These are phyloP conservation scores for Dromococcyx pavoninus DNA, from an alignment of 2,797 vertebrate species.

Conservation along the genomic window DNA sequence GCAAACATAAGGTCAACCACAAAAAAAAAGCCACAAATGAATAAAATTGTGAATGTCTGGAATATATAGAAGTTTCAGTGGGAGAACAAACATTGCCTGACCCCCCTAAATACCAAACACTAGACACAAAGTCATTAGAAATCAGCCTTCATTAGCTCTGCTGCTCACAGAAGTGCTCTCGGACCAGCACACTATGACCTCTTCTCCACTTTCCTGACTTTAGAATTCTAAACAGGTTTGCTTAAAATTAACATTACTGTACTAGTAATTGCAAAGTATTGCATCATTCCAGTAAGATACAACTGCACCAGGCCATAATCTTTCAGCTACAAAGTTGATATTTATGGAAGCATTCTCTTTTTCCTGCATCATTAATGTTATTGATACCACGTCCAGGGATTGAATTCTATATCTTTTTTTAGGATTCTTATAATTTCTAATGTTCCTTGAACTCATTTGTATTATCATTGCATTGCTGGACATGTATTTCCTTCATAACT, in stretches of 20 bases:
- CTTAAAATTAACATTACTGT: background rate
- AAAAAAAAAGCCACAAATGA: accelerated
- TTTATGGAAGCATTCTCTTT: background rate
- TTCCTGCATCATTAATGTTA: background rate
- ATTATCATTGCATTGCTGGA: background rate
- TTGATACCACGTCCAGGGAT: background rate
- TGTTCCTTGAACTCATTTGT: background rate
- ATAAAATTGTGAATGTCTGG: background rate
- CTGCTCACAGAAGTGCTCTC: background rate
- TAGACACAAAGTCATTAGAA: background rate
- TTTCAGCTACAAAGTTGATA: background rate
- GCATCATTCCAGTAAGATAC: background rate
- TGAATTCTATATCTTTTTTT: background rate
- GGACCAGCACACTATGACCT: background rate
- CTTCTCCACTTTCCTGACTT: background rate
- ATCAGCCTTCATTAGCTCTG: background rate
- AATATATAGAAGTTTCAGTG: background rate
- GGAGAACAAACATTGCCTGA: background rate
- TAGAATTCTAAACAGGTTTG: background rate
- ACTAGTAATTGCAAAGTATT: background rate
- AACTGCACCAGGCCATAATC: background rate
- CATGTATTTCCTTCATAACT: background rate
- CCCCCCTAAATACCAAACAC: background rate
- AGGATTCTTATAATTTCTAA: background rate
- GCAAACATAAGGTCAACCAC: background rate